A percentile compares a stretch with the other conserved stretches of the same genome.
Conservation (phyloP, 2,888 invertebrate genomes). For the Phalera bucephala region DNA sequence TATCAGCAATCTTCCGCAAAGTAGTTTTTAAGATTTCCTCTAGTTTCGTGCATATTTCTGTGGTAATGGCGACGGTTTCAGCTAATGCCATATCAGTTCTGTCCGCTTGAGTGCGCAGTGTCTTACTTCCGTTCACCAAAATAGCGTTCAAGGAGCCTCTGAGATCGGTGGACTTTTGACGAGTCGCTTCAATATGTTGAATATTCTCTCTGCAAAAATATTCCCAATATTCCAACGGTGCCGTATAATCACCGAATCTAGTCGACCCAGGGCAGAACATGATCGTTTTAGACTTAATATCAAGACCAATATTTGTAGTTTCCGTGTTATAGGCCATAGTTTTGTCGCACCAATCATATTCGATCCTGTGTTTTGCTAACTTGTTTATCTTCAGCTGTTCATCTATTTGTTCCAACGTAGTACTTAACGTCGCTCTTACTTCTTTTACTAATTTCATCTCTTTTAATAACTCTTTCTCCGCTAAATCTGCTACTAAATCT, state of each 20-base stretch:
- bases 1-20: constrained; percentile 89
- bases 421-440: constrained; percentile 83
- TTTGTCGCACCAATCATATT: constrained; percentile 96
- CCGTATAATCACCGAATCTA: constrained; percentile 88
- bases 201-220: constrained; percentile 91
- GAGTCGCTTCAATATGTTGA: constrained; percentile 88
- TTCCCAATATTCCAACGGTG: constrained; percentile 89
- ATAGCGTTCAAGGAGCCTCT: constrained; percentile 88
- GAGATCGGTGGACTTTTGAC: constrained; percentile 88
- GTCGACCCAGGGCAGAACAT: constrained; percentile 92
- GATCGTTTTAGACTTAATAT: constrained; percentile 86
- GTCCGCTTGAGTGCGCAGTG: constrained; percentile 92
- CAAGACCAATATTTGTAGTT: constrained; percentile 85
- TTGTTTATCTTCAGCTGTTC: constrained; percentile 88
- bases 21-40: constrained; percentile 87
- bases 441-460: constrained; percentile 89
- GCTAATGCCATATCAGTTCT: constrained; percentile 89
- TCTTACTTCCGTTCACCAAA: constrained; percentile 88
- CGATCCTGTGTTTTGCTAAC: constrained; percentile 91
- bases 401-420: constrained; percentile 86
- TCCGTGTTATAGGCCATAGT: constrained; percentile 90
- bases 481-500: constrained; percentile 88
- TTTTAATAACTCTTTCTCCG: constrained; percentile 89
- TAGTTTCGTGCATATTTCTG: constrained; percentile 87
- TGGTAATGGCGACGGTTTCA: constrained; percentile 88